Evolutionary conservation across 30 jellyfish, hydroid and myxozoan genomes (phyloP), one percentile per base, ranked within the genome.

Genomic region (Pelagia noctiluca): DNA sequence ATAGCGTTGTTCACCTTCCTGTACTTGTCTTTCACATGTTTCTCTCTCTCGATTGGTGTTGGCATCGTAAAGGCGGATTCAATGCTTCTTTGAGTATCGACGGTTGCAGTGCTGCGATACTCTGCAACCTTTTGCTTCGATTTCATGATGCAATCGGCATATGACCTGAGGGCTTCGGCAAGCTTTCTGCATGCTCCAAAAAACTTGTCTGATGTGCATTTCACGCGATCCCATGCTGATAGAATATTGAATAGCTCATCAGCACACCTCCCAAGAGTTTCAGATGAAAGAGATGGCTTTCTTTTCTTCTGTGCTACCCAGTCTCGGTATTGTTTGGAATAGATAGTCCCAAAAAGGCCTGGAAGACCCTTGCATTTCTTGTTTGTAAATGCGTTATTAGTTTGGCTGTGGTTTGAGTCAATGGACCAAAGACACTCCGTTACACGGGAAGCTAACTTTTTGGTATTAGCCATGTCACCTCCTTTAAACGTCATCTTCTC

Each of bases 321-420:
- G 71, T 71, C 83, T 23, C 30, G 31, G 46, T 71, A 71, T 30
- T 71, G 71, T 2, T 22, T 38, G 1, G 1, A 71, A 71, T 71
- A 71, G 47, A 71, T 71, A 1, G 78, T 26, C 18, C 29, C 29
- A 29, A 63, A 63, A 29, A 33, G 22, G 33, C 21, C 48, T n/a
- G 77, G 77, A 49, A 63, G 77, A 29, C 49, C 77, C 33, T 63
- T 63, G 49, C 77, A 16, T 63, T 63, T 63, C 16, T 23, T 63
- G 21, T 63, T 63, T 4, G 16, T 10, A 29, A 11, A 63, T 16
- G 77, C 77, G 21, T 29, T 23, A 63, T 63, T 63, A 4, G 29
- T 63, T 63, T 63, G 48, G 77, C 42, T 33, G 49, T 63, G 77
- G 33, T 63, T 63, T 8, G 50, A 16, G 21, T 63, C 77, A 16